These are phyloP conservation scores for Drosophila pectinifera DNA, from an alignment of 1,140 invertebrate genomes.

Conservation along the genomic window DNA sequence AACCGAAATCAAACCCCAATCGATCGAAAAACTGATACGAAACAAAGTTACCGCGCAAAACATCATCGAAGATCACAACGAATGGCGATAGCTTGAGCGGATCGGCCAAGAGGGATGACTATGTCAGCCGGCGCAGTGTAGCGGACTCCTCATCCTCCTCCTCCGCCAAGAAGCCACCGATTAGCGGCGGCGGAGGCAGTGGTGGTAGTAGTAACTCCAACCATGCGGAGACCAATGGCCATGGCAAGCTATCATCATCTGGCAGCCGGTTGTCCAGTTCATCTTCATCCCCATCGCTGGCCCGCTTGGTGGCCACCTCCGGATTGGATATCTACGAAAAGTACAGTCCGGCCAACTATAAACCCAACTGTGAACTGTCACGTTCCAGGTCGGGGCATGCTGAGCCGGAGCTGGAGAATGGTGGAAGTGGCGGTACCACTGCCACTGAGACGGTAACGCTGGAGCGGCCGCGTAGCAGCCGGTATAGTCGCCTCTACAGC, in stretches of 20 bases:
- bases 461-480: constrained; percentile 72
- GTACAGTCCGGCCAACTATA: constrained; percentile 85
- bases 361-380: constrained; percentile 85
- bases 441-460: constrained; percentile 60
- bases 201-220: constrained; percentile 10
- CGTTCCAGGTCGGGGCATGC: constrained; percentile 84
- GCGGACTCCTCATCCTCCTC: constrained; percentile 2
- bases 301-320: constrained; percentile 82
- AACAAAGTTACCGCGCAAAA: constrained; percentile 62
- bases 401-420: constrained; percentile 48
- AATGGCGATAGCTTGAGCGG: constrained; percentile 38
- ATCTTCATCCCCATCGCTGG: constrained; percentile 83
- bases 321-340: constrained; percentile 84
- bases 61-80: constrained; percentile 32
- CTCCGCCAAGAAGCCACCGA: constrained; percentile 48
- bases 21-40: constrained; percentile 21
- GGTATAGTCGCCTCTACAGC: constrained; percentile 76
- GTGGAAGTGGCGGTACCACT: constrained; percentile 9
- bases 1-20: constrained; percentile 12
- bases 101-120: constrained; percentile 51
- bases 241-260: constrained; percentile 43
- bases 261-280: constrained; percentile 77
- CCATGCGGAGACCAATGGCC: constrained; percentile 17
- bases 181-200: constrained; percentile 30
- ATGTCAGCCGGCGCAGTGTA: constrained; percentile 42